Evolutionary conservation across 2,888 invertebrate genomes (phyloP), one percentile per base, ranked within the genome.

Genomic region (Eupithecia vulgata): DNA sequence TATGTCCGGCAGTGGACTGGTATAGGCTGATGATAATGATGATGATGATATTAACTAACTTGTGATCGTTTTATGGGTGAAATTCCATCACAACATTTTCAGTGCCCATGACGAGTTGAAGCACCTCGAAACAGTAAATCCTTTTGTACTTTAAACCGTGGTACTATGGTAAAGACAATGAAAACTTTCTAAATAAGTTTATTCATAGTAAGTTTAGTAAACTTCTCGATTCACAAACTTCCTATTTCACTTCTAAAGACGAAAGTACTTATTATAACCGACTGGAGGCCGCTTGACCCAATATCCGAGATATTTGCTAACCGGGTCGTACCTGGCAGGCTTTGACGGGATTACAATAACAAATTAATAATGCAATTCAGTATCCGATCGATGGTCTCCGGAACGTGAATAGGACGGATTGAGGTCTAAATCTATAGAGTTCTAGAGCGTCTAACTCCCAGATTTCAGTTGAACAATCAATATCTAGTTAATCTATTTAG

Each of bases 261-360:
- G 21, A 21, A 21, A 52, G 21, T 21, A 52, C 8, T 52, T 52
- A 52, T 52, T 21, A 52, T 52, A 57, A 57, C 57, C 57, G 25
- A 25, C 13, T 57, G 57, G 57, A 57, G 57, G 5, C 61, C 61
- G 21, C 35, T 59, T 30, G 34, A 62, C 42, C 59, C 45, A 62
- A 62, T 64, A 64, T 17, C 25, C 48, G 57, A 69, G 61, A 45
- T 45, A 69, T 69, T 69, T 30, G 34, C 34, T n/a, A 17, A 67
- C 65, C 65, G 6, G 10, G 65, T 37, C 25, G 25, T 57, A 57
- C 37, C 65, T 21, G 37, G 21, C 64, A 71, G 73, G 68, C 76
- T 74, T 77, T 73, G 77, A 73, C 68, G 52, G 78, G 69, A 73
- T 77, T 71, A 78, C 71, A 74, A 77, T 77, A 77, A 77, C 77